A percentile compares a stretch with the other conserved stretches of the same genome.
Conservation (phyloP, 2,888 invertebrate genomes). For the Cremastinae sp. region DNA sequence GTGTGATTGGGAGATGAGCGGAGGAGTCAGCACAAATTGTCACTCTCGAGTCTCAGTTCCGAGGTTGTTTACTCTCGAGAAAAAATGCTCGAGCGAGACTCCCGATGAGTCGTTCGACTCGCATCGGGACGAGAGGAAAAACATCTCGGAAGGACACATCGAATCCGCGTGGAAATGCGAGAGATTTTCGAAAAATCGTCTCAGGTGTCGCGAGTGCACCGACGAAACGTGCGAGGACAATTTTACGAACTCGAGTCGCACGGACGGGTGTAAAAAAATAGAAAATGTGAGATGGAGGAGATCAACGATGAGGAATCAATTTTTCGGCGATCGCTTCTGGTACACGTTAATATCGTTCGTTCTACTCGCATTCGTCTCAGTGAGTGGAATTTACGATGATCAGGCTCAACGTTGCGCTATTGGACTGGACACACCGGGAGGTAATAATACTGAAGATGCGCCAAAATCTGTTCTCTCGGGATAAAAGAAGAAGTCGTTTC, state of each 20-base stretch:
- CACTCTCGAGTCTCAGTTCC: conserved; percentile 13
- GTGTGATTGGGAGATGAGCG: conserved; percentile 32
- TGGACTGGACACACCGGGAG: conserved; percentile 75
- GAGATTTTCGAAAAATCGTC: conserved; percentile 3
- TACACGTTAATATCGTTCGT: conserved; percentile 61
- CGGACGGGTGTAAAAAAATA: conserved; percentile 26
- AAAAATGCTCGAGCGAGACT: not conserved
- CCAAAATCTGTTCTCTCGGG: no score
- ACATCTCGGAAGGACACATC: conserved; percentile 4
- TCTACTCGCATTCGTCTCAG: conserved; percentile 64
- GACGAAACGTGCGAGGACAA: conserved; percentile 3
- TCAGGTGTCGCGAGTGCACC: no score
- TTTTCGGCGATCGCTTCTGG: conserved; percentile 62
- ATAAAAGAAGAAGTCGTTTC: no score
- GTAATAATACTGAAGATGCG: conserved; percentile 70
- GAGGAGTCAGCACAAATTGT: conserved; percentile 8
- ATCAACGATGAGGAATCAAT: conserved; percentile 36
- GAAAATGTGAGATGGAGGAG: conserved; percentile 45
- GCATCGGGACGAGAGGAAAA: conserved; percentile 12
- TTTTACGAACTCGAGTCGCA: conserved; percentile 13
- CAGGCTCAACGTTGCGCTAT: conserved; percentile 66
- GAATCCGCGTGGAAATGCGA: conserved; percentile 32
- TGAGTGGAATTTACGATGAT: conserved; percentile 27
- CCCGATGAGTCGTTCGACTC: conserved; percentile 1
- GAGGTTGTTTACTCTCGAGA: conserved; percentile 11